phyloP scores from a whole-genome alignment of 2,797 vertebrate genomes.

The Danio jaintianensis region DNA sequence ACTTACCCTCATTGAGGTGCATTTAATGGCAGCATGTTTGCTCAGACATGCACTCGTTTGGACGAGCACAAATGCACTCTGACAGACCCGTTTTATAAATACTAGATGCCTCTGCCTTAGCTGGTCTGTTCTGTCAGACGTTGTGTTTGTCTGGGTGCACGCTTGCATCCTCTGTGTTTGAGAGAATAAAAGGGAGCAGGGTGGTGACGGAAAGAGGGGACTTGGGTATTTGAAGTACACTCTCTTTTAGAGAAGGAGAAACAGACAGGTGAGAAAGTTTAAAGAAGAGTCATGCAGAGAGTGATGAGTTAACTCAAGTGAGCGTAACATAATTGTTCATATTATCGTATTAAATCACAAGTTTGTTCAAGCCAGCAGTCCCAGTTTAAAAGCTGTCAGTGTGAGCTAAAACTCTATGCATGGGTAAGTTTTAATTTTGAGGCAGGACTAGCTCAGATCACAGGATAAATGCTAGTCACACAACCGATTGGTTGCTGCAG shows the following conservation, averaged over 20 bases:
- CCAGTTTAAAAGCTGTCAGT: neutral
- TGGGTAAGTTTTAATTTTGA: neutral
- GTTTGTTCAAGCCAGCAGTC: neutral
- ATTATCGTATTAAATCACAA: neutral
- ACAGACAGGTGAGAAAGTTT: constrained; percentile 12
- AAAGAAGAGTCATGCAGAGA: constrained; percentile 12
- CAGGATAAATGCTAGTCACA: neutral
- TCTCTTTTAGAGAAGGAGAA: constrained; percentile 5
- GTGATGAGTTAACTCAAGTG: neutral
- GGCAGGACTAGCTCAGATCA: neutral
- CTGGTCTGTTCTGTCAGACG: constrained; percentile 13
- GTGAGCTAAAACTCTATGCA: neutral
- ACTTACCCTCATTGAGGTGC: constrained; percentile 18
- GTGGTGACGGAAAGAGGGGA: neutral
- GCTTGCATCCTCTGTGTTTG: constrained; percentile 26
- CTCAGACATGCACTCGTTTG: neutral
- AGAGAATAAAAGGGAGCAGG: constrained; percentile 2
- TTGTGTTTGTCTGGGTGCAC: constrained; percentile 25
- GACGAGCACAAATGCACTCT: neutral
- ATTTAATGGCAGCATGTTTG: constrained; percentile 26
- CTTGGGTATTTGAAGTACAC: constrained; percentile 3
- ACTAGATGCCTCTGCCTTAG: constrained; percentile 32
- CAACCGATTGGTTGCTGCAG: neutral
- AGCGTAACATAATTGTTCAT: neutral
- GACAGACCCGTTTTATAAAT: constrained; percentile 37